phyloP scores from a whole-genome alignment of 1,140 invertebrate species.

The Onthophagus taurus region DNA sequence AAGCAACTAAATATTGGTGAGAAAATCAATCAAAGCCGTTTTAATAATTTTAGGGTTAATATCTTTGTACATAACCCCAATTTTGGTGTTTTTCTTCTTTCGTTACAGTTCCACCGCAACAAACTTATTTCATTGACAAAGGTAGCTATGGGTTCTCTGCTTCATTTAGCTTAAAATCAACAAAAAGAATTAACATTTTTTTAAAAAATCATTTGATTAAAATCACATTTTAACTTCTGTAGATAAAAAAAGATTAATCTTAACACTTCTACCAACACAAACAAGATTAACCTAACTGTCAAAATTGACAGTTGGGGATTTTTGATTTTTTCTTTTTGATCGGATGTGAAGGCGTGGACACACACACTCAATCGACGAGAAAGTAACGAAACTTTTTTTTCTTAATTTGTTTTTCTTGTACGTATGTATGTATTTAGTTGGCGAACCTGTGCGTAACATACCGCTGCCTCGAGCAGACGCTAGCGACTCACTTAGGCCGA shows the following conservation, averaged over 20 bases:
- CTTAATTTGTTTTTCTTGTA: no score
- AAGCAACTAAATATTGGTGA: constrained; percentile 54
- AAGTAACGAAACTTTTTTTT: neutral
- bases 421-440: no score
- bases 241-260: no score
- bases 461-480: constrained; percentile 40
- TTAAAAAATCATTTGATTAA: no score
- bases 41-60: neutral
- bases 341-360: no score
- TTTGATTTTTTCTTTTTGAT: no score
- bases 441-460: constrained; percentile 44
- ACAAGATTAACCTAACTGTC: no score
- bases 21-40: constrained; percentile 1
- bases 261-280: no score
- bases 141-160: constrained; percentile 24
- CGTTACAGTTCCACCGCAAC: constrained; percentile 25
- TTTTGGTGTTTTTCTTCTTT: constrained; percentile 1
- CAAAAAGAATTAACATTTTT: no score
- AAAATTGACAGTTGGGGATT: no score
- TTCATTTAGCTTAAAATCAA: neutral
- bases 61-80: constrained; percentile 4
- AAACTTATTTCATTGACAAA: constrained; percentile 33
- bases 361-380: neutral
- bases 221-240: no score
- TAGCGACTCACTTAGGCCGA: constrained; percentile 34